Percentiles rank a stretch among this genome's conserved stretches.
Evolutionary conservation across 2,113 vertebrate species (phyloP).

Genomic region (Scalopus aquaticus): DNA sequence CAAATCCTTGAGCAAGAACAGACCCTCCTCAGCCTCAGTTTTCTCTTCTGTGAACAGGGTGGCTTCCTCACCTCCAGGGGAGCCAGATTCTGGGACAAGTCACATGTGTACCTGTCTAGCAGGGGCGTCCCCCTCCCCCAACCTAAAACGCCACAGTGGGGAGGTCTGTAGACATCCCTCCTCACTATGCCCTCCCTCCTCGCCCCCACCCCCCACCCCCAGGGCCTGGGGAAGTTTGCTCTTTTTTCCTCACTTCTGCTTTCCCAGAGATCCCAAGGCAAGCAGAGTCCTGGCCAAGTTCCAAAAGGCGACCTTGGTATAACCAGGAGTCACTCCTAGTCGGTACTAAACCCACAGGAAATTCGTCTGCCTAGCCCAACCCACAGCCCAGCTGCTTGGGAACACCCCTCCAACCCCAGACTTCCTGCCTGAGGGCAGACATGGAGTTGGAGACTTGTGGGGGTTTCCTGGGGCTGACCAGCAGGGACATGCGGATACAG

Average conservation of each 20-base stretch:
- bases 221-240: background rate
- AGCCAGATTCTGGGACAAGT: background rate
- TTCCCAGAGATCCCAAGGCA: background rate
- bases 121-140: background rate
- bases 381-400: background rate
- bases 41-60: background rate
- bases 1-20: background rate
- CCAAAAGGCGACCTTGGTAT: background rate
- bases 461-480: background rate
- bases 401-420: background rate
- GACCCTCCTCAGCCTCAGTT: background rate
- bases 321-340: background rate
- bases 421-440: constrained; percentile 22
- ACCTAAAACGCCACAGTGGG: too few relatives aligned
- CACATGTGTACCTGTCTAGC: accelerated
- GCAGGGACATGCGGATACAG: accelerated
- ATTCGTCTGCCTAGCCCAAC: background rate
- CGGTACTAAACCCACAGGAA: constrained; percentile 45
- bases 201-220: too few relatives aligned
- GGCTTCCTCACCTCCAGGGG: too few relatives aligned
- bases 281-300: background rate
- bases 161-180: too few relatives aligned
- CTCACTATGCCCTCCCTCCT: too few relatives aligned
- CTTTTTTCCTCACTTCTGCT: constrained; percentile 49
- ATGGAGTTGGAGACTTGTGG: background rate